These are phyloP conservation scores for Panagrolaimus sp. DNA, from an alignment of 1,140 invertebrate genomes.

Conservation along the genomic window DNA sequence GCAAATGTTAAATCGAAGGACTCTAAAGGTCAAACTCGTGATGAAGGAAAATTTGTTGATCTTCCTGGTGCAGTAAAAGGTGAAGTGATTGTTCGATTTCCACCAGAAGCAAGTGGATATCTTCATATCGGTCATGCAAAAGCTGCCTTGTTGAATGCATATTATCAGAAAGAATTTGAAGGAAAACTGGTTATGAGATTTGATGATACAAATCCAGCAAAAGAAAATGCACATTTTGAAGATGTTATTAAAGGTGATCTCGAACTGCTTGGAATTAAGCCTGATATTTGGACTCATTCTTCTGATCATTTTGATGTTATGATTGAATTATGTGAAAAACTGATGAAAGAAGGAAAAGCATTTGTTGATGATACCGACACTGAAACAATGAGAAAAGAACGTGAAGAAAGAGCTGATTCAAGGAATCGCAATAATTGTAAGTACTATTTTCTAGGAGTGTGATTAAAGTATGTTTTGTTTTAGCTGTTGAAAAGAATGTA, in stretches of 20 bases:
- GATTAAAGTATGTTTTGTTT: conserved; percentile 31
- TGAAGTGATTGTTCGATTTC: conserved; percentile 87
- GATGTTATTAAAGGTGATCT: conserved; percentile 92
- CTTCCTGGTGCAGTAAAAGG: conserved; percentile 89
- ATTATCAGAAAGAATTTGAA: conserved; percentile 86
- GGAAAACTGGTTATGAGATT: conserved; percentile 96
- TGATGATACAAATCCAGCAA: conserved; percentile 99
- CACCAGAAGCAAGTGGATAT: conserved; percentile 93
- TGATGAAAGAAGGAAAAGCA: conserved; percentile 80
- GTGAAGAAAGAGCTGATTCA: conserved; percentile 81
- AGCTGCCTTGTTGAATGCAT: conserved; percentile 92
- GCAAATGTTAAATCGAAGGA: neutral
- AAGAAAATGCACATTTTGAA: conserved; percentile 97
- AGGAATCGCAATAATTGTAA: conserved; percentile 77
- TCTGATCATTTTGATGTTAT: conserved; percentile 94
- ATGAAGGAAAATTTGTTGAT: conserved; percentile 92
- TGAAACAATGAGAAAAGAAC: conserved; percentile 85
- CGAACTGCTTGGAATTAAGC: conserved; percentile 79
- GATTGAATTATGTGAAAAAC: conserved; percentile 76
- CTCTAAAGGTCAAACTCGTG: conserved; percentile 40
- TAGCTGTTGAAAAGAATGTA: conserved; percentile 79
- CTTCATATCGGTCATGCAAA: conserved; percentile 98
- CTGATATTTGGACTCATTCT: conserved; percentile 86
- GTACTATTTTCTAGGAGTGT: conserved; percentile 37
- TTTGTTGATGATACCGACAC: conserved; percentile 93